Evolutionary conservation across 2,888 invertebrate genomes (phyloP), one percentile per base, ranked within the genome.

Genomic region (Drosophila ustulata): DNA sequence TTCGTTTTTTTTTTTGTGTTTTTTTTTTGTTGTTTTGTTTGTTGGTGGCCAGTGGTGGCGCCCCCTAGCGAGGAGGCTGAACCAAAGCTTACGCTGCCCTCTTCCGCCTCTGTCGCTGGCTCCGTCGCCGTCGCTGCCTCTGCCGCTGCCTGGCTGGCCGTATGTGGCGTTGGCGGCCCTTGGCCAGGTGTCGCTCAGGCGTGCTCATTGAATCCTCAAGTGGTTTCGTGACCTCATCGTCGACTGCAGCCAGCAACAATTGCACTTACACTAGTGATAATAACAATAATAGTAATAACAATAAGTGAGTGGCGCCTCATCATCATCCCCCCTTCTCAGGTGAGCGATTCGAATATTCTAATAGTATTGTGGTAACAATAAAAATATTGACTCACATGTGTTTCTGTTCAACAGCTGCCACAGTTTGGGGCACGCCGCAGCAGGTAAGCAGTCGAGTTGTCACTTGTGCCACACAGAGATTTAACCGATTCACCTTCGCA

Each of bases 171-270:
- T 71, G 80, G 71, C 74, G 68, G 62, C 57, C 57, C 51, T 66
- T 58, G 71, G 68, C 64, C 68, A 58, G 65, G 71, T 77, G 74
- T 71, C 71, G 71, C 61, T 52, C 45, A 47, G 64, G 52, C 66
- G 55, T 69, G 65, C 56, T 57, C 49, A 47, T 70, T 63, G 61
- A 75, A 74, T 76, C 83, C 66, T 76, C 78, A 80, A 78, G 73
- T 83, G 76, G 76, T 78, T 78, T 71, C 63, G 78, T 82, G 84
- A 82, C 85, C 80, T 82, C 84, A 82, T 82, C 82, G 59, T 25
- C 49, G 59, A 25, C 49, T 46, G 57, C 30, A 53, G 66, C 43
- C 63, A 63, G 25, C 47, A 67, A 25, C 55, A 63, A 47, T 26
- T 63, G 41, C 9, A 58, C 41, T 57, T 66, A 46, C 63, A 65